phyloP scores from a whole-genome alignment of 2,797 vertebrate species.

The Pseudomugil gertrudae region DNA sequence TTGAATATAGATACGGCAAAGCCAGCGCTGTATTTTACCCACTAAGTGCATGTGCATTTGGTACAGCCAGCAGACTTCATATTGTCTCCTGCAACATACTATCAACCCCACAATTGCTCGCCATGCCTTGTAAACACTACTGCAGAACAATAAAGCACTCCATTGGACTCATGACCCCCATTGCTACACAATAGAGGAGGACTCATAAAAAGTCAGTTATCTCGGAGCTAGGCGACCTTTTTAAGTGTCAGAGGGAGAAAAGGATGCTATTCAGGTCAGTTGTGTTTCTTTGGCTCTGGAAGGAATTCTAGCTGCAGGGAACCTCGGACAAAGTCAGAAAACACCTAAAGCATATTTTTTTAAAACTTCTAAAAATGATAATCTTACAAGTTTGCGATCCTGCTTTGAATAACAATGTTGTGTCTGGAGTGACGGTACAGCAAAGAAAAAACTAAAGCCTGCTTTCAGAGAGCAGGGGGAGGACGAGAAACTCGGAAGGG shows the following conservation, averaged over 20 bases:
- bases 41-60: constrained; percentile 65
- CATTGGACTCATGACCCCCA: constrained; percentile 82
- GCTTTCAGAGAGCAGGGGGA: constrained; percentile 60
- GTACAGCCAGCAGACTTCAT: constrained; percentile 62
- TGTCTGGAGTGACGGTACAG: neutral
- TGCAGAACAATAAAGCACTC: constrained; percentile 88
- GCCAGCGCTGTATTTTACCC: constrained; percentile 48
- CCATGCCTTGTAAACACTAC: constrained; percentile 80
- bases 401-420: neutral
- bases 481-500: constrained; percentile 67
- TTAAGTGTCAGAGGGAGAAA: constrained; percentile 76
- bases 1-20: constrained; percentile 13
- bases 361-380: neutral
- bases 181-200: constrained; percentile 84
- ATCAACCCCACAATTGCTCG: constrained; percentile 68
- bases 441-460: constrained; percentile 2
- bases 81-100: constrained; percentile 72
- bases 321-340: constrained; percentile 38
- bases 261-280: constrained; percentile 71
- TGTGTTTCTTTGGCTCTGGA: constrained; percentile 64
- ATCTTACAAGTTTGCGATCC: neutral
- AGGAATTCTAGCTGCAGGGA: constrained; percentile 65
- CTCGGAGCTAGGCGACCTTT: constrained; percentile 82
- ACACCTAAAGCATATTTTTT: neutral
- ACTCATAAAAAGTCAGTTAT: constrained; percentile 91